Conservation (phyloP, 2,113 vertebrate species). For the Dromas ardeola region DNA sequence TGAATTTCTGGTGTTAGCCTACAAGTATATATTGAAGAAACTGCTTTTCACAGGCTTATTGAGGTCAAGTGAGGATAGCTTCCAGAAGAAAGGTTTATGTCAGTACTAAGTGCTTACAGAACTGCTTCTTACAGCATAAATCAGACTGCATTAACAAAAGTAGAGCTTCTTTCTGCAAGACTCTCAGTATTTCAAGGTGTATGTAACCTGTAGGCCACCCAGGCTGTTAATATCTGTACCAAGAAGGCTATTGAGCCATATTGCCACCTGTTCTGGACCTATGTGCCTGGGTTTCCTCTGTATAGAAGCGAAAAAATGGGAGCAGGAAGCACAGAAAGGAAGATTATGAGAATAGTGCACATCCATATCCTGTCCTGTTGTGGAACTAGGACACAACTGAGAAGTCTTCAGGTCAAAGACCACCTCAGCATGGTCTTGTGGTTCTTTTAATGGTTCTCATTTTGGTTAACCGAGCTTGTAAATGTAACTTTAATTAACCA, state of each 20-base stretch:
- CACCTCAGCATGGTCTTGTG: not conserved
- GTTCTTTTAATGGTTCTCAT: not conserved
- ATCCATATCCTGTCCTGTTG: not conserved
- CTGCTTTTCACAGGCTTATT: not conserved
- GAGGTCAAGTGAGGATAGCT: not conserved
- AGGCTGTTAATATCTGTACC: not conserved
- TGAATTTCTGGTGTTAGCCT: not conserved
- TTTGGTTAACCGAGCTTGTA: not conserved
- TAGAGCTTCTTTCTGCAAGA: not conserved
- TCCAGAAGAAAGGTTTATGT: not conserved
- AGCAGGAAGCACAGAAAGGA: not conserved
- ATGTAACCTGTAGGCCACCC: not conserved
- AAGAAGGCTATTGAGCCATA: not conserved
- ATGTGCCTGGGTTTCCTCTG: not conserved
- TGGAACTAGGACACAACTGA: not conserved
- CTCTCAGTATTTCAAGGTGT: not conserved
- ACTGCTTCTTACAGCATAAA: not conserved
- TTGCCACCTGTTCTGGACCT: not conserved
- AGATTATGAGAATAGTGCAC: not conserved
- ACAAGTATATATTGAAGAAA: not conserved
- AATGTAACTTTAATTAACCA: not conserved
- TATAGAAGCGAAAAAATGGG: not conserved
- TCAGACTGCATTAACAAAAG: not conserved
- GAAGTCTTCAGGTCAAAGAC: not conserved
- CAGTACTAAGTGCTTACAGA: not conserved